phyloP scores from a whole-genome alignment of 23 tunicate species.

The Aplidium turbinatum region DNA sequence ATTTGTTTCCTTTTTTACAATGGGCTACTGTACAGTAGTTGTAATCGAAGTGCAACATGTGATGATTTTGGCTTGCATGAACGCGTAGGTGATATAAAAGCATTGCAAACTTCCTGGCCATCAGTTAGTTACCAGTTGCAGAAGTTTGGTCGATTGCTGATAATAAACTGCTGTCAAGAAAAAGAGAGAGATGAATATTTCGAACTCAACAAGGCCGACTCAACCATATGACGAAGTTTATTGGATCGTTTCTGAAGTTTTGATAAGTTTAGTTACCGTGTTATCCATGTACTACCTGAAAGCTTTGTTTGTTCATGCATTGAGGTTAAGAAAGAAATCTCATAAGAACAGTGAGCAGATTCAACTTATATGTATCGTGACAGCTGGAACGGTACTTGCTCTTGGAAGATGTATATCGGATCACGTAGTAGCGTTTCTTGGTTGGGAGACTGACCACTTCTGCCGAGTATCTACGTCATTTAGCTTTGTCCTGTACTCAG shows the following conservation, averaged over 20 bases:
- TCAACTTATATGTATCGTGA: neutral
- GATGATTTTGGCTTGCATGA: no score
- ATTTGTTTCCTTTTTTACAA: no score
- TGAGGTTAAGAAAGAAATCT: neutral
- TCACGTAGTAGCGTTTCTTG: slow-evolving; percentile 57
- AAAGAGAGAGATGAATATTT: no score
- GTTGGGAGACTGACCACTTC: slow-evolving; percentile 45
- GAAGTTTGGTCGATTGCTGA: no score
- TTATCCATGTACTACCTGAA: neutral
- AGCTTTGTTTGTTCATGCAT: neutral
- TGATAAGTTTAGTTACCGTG: slow-evolving; percentile 14
- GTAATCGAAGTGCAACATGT: no score
- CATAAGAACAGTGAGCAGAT: neutral
- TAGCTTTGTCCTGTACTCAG: slow-evolving; percentile 45
- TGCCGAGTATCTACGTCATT: slow-evolving; percentile 32
- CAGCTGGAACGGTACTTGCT: neutral
- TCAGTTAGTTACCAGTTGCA: no score
- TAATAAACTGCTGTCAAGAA: no score
- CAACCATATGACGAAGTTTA: slow-evolving; percentile 44
- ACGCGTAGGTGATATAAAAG: no score
- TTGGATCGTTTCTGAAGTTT: slow-evolving; percentile 62
- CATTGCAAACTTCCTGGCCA: no score
- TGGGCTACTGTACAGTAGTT: no score
- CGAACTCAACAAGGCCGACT: no score
- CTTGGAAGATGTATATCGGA: slow-evolving; percentile 41